Evolutionary conservation across 1,140 invertebrate genomes (phyloP), one percentile per base, ranked within the genome.

Genomic region (Cherax quadricarinatus): DNA sequence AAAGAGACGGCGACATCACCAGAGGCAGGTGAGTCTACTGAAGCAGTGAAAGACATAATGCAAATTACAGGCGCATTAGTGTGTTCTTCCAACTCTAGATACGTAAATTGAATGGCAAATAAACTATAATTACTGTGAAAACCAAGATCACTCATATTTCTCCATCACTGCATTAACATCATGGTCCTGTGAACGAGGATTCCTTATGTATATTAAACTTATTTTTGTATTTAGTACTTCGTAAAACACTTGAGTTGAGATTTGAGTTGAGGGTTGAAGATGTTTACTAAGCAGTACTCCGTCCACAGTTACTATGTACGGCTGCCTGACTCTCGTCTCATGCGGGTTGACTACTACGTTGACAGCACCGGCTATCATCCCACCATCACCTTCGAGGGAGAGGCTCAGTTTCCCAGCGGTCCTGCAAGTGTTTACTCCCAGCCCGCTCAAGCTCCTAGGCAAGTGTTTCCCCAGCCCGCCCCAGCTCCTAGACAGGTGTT

Each of bases 261-360:
- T 2, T 41, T 5, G 66, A 18, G 21, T 24, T 41, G 30, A 41
- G 30, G 30, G 30, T 41, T 41, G 30, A 57, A 57, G 53, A 10
- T 57, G 53, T 7, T 14, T 14, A 57, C 53, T 57, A 14, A 57
- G 1, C 53, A 57, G 9, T 10, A 1, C 30, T 49, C 6, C 3
- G 16, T 78, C 53, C n/a, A 57, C 75, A 80, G 51, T 60, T 88
- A 80, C 86, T 85, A 70, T 62, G 83, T 85, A 10, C 62, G 24
- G 83, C 83, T 85, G 83, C 83, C 83, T 5, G 83, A 85, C 83
- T 18, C 83, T 30, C 83, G 83, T 12, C 83, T 85, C 30, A 85
- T 85, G 83, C 30, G 62, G 24, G 83, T 85, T 14, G 83, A 85
- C 3, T 85, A 85, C 83, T 85, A 85, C 83, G 83, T 21, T 16